Conservation (phyloP, 1,140 invertebrate species). For the Papilio aristodemus region DNA sequence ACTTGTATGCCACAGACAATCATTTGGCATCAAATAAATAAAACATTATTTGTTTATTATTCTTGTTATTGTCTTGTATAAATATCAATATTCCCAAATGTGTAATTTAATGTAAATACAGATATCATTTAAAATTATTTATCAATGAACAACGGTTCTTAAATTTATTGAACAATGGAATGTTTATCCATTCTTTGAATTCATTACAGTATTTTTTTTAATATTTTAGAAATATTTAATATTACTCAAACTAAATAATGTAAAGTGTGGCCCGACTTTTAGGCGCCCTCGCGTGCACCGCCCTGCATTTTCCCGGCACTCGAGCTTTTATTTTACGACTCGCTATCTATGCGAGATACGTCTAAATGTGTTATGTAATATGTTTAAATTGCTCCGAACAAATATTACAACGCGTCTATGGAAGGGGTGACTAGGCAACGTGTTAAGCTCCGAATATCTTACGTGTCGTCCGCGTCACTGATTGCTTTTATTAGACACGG, state of each 20-base stretch:
- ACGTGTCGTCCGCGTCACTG: conserved; percentile 28
- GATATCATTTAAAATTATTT: too few species aligned
- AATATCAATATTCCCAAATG: too few species aligned
- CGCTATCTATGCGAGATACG: conserved; percentile 56
- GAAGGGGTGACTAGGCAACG: conserved; percentile 36
- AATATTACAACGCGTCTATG: conserved; percentile 36
- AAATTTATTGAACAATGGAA: too few species aligned
- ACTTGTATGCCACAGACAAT: too few species aligned
- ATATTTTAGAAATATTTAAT: not conserved
- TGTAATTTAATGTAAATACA: too few species aligned
- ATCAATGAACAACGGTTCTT: too few species aligned
- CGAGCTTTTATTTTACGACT: conserved; percentile 61
- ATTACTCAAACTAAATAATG: not conserved
- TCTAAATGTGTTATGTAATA: conserved; percentile 59
- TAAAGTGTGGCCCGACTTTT: conserved; percentile 16
- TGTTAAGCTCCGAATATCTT: conserved; percentile 31
- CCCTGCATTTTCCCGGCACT: conserved; percentile 44
- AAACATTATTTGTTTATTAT: too few species aligned
- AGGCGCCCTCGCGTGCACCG: conserved; percentile 43
- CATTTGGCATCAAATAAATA: too few species aligned
- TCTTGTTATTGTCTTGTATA: too few species aligned
- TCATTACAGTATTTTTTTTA: too few species aligned
- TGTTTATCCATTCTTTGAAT: not conserved
- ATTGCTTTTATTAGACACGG: not conserved
- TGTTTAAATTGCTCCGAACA: conserved; percentile 50